phyloP scores from a whole-genome alignment of 2,888 invertebrate genomes.

The Tineola bisselliella region DNA sequence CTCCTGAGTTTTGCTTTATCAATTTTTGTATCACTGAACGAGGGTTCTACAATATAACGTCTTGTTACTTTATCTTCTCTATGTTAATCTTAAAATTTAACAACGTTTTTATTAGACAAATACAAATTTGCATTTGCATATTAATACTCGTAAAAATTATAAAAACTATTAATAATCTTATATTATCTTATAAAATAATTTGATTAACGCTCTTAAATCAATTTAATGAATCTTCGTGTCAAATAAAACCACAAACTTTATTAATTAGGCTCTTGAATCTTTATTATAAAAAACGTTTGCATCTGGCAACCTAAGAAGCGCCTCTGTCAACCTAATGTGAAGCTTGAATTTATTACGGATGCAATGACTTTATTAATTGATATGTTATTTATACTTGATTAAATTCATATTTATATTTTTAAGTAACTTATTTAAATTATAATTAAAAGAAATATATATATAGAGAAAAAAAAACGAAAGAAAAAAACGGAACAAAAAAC shows the following conservation, averaged over 20 bases:
- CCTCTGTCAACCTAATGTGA: constrained; percentile 40
- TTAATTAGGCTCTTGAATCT: constrained; percentile 36
- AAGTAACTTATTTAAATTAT: no score
- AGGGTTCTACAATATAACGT: neutral
- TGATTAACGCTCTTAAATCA: constrained; percentile 37
- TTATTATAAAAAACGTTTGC: constrained; percentile 50
- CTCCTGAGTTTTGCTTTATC: constrained; percentile 3
- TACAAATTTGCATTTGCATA: no score
- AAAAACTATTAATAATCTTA: no score
- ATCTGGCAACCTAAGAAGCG: constrained; percentile 57
- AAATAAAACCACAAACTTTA: constrained; percentile 41
- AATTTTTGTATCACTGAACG: neutral
- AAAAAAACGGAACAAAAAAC: no score
- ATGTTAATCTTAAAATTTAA: neutral
- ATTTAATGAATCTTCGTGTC: constrained; percentile 42
- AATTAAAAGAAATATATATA: no score
- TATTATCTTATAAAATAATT: neutral
- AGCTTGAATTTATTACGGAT: constrained; percentile 37
- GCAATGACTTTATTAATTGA: constrained; percentile 38
- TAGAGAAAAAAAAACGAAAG: no score
- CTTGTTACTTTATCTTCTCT: neutral
- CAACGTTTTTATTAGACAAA: no score
- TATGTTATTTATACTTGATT: constrained; percentile 22
- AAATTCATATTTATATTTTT: constrained; percentile 24
- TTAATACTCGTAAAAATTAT: no score